Evolutionary conservation across 2,888 invertebrate species (phyloP).

Genomic region (Notocelia uddmanniana): DNA sequence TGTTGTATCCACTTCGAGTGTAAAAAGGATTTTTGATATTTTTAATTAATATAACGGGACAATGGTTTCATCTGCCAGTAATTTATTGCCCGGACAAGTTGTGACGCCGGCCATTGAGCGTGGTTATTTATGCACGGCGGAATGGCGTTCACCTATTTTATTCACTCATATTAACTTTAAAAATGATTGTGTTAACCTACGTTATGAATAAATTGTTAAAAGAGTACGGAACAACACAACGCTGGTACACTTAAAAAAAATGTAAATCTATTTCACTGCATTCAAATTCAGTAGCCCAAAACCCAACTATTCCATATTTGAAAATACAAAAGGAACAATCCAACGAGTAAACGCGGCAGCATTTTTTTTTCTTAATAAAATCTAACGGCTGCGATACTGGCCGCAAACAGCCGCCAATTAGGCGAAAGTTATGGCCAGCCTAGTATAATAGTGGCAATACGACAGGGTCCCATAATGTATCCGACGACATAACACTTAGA

Average conservation of each 20-base stretch:
- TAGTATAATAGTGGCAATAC: slow-evolving; percentile 41
- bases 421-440: slow-evolving; percentile 37
- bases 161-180: slow-evolving; percentile 50
- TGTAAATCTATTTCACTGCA: neutral
- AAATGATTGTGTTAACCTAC: slow-evolving; percentile 18
- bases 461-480: slow-evolving; percentile 42
- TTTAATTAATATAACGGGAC: slow-evolving; percentile 56
- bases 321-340: slow-evolving; percentile 27
- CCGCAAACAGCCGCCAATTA: slow-evolving; percentile 46
- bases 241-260: neutral
- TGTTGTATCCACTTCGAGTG: neutral
- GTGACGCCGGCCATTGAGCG: slow-evolving; percentile 62
- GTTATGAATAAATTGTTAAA: neutral
- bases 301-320: slow-evolving; percentile 20
- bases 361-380: slow-evolving; percentile 44
- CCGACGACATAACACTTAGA: slow-evolving; percentile 41
- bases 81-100: slow-evolving; percentile 66
- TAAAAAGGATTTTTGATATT: slow-evolving; percentile 45
- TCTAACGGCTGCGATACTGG: slow-evolving; percentile 40
- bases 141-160: slow-evolving; percentile 55
- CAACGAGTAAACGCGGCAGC: slow-evolving; percentile 9
- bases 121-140: slow-evolving; percentile 61
- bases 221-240: neutral
- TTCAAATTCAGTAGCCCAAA: slow-evolving; percentile 1
- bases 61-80: slow-evolving; percentile 64